Percentiles rank a stretch among this genome's conserved stretches.
Conservation (phyloP, 2,797 vertebrate species). For the Euphonia xanthogaster region DNA sequence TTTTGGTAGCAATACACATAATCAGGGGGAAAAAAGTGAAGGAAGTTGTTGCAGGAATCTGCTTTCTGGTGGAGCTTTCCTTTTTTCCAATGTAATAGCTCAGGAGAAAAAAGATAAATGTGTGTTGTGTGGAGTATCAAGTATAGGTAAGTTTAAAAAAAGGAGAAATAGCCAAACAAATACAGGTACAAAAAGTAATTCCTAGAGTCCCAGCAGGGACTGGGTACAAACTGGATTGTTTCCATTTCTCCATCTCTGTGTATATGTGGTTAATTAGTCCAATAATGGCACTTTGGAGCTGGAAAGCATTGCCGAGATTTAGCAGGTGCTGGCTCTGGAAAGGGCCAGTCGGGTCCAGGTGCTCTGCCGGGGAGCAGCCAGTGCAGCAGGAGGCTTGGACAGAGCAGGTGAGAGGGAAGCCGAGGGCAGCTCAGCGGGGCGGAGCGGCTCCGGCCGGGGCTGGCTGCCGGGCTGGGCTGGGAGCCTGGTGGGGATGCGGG, state of each 20-base stretch:
- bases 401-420: not conserved
- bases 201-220: not conserved
- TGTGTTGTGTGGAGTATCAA: not conserved
- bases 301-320: not conserved
- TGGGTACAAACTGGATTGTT: not conserved
- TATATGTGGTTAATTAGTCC: not conserved
- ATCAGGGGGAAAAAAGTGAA: not conserved
- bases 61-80: not conserved
- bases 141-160: not conserved
- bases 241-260: not conserved
- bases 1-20: not conserved
- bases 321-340: not conserved
- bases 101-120: not conserved
- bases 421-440: accelerated
- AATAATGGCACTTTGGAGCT: not conserved
- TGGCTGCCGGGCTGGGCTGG: accelerated
- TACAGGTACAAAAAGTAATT: not conserved
- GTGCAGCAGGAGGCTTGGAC: not conserved
- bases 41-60: not conserved
- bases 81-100: not conserved
- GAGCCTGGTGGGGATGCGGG: accelerated
- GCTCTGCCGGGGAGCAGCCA: accelerated
- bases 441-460: accelerated
- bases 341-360: not conserved
- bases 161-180: not conserved